Conservation (phyloP, 35 echinoderm and acorn worm species). For the Apostichopus californicus region DNA sequence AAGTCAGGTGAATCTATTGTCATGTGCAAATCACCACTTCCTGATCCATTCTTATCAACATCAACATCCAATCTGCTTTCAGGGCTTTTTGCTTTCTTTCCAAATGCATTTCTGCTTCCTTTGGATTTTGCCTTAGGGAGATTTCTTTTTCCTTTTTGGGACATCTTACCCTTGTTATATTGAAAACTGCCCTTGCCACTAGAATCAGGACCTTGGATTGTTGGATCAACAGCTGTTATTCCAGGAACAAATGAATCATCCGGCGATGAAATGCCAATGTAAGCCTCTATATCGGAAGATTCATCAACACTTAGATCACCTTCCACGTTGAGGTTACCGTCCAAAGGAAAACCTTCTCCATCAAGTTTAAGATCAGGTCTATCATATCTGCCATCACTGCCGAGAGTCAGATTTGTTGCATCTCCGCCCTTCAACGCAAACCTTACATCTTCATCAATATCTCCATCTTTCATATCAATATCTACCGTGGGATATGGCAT, state of each 20-base stretch:
- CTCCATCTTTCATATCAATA: not conserved
- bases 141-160: slow-evolving; percentile 30
- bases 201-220: slow-evolving; percentile 1
- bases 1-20: not conserved
- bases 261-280: not conserved
- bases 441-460: slow-evolving; percentile 8
- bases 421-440: not conserved
- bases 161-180: slow-evolving; percentile 34
- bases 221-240: not conserved
- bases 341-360: not conserved
- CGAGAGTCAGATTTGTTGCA: not conserved
- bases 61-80: not conserved
- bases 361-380: not conserved
- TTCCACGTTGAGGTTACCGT: not conserved
- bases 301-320: not conserved
- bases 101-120: not conserved
- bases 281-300: slow-evolving; percentile 46
- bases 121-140: slow-evolving; percentile 8
- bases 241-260: not conserved
- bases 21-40: slow-evolving; percentile 6
- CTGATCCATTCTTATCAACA: not conserved
- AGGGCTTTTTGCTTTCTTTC: not conserved
- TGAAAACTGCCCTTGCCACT: not conserved
- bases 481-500: not conserved
- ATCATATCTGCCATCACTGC: not conserved